phyloP scores from a whole-genome alignment of 2,113 vertebrate species.

The Mola mola region DNA sequence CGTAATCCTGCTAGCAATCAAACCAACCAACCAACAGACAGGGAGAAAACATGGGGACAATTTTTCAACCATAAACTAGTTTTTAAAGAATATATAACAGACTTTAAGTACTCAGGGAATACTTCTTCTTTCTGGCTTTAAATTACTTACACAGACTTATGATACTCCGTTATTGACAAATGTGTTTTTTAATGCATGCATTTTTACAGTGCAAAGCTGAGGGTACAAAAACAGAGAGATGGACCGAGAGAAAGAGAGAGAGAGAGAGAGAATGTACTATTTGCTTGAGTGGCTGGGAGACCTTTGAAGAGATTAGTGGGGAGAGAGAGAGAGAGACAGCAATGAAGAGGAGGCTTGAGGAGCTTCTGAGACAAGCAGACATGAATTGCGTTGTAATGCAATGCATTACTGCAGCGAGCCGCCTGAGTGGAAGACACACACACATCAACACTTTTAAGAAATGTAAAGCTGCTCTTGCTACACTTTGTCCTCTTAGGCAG shows the following conservation, averaged over 20 bases:
- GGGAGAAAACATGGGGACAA: too few relatives aligned
- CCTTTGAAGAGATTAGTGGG: constrained; percentile 57
- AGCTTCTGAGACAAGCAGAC: constrained; percentile 52
- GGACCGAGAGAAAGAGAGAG: constrained; percentile 17
- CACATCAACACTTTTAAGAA: constrained; percentile 19
- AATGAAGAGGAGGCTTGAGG: constrained; percentile 35
- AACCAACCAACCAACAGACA: too few relatives aligned
- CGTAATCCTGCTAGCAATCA: too few relatives aligned
- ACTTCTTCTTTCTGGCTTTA: too few relatives aligned
- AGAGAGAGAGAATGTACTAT: background rate
- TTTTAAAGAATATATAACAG: too few relatives aligned
- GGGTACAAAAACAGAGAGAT: background rate
- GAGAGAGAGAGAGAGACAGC: constrained; percentile 35
- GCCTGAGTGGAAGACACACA: constrained; percentile 8
- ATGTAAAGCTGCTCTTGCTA: constrained; percentile 18
- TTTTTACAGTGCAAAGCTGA: too few relatives aligned
- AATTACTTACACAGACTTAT: too few relatives aligned
- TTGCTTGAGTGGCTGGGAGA: constrained; percentile 36
- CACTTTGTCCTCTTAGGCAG: constrained; percentile 33
- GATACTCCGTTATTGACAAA: too few relatives aligned
- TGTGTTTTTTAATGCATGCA: too few relatives aligned
- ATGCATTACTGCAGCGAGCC: background rate
- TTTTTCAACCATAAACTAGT: too few relatives aligned
- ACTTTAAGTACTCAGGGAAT: too few relatives aligned
- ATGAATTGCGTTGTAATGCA: constrained; percentile 42